Percentiles rank a stretch among this genome's conserved stretches.
Conservation (phyloP, 2,113 vertebrate species). For the Calonectris borealis region DNA sequence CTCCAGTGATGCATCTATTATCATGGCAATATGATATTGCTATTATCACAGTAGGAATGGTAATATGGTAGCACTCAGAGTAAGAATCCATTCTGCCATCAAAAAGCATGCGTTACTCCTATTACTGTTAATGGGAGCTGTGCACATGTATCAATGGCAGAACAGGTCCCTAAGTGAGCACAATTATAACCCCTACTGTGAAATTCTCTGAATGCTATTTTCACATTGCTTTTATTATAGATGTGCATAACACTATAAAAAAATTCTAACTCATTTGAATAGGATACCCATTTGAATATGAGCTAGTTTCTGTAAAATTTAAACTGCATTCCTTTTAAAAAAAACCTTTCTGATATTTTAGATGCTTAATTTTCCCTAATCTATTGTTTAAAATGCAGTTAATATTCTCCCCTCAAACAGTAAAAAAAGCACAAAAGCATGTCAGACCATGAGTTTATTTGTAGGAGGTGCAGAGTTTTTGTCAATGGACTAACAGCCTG, state of each 20-base stretch:
- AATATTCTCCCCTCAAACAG: background rate
- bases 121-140: constrained; percentile 71
- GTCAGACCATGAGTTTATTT: background rate
- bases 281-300: constrained; percentile 36
- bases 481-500: background rate
- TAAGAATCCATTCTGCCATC: constrained; percentile 66
- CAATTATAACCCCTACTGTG: constrained; percentile 67
- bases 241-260: constrained; percentile 43
- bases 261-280: constrained; percentile 42
- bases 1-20: constrained; percentile 66
- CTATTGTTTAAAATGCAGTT: constrained; percentile 21
- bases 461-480: background rate
- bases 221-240: constrained; percentile 64
- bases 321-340: constrained; percentile 30
- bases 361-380: constrained; percentile 19
- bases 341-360: constrained; percentile 3
- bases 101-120: constrained; percentile 41
- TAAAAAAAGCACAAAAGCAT: background rate
- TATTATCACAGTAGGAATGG: constrained; percentile 76
- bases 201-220: constrained; percentile 60
- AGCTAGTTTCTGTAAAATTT: constrained; percentile 5
- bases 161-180: constrained; percentile 65
- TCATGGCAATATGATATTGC: constrained; percentile 55
- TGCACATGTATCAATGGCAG: constrained; percentile 51
- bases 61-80: constrained; percentile 59